These are phyloP conservation scores for Myotis pilosus DNA, from an alignment of 2,797 vertebrate species.

Conservation along the genomic window DNA sequence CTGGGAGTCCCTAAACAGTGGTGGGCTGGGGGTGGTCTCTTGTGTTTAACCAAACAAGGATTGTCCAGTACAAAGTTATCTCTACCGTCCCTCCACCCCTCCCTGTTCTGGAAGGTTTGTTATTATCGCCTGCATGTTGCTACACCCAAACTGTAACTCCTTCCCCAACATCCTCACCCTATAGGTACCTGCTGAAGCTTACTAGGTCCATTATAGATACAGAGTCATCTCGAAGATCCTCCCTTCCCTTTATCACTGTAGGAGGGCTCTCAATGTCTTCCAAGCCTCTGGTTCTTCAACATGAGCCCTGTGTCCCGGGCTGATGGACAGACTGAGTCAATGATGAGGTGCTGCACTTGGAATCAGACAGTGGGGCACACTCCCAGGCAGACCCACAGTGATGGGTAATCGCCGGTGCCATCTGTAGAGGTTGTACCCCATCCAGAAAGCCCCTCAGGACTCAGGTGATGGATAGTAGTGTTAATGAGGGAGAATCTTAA, in stretches of 20 bases:
- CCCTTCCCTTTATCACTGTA: background rate
- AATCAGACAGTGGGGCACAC: background rate
- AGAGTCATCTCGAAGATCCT: too few relatives aligned
- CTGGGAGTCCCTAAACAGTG: background rate
- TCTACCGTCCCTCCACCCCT: background rate
- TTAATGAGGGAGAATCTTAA: background rate
- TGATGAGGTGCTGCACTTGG: background rate
- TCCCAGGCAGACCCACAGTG: background rate
- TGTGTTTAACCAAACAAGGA: constrained; percentile 8
- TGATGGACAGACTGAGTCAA: background rate
- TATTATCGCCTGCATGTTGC: background rate
- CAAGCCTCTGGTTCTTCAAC: background rate
- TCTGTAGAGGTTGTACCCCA: background rate
- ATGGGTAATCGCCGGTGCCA: background rate
- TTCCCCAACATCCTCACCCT: background rate
- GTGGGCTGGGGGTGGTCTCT: background rate
- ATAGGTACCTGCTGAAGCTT: background rate
- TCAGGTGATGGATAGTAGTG: background rate
- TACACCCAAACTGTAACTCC: background rate
- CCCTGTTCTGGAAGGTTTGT: background rate
- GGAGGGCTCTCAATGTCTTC: background rate
- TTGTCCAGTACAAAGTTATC: background rate
- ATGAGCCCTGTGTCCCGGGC: background rate
- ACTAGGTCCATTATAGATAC: background rate
- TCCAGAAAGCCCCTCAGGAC: background rate